Evolutionary conservation across 2,113 vertebrate species (phyloP), one percentile per base, ranked within the genome.

Genomic region (Apteryx mantelli): DNA sequence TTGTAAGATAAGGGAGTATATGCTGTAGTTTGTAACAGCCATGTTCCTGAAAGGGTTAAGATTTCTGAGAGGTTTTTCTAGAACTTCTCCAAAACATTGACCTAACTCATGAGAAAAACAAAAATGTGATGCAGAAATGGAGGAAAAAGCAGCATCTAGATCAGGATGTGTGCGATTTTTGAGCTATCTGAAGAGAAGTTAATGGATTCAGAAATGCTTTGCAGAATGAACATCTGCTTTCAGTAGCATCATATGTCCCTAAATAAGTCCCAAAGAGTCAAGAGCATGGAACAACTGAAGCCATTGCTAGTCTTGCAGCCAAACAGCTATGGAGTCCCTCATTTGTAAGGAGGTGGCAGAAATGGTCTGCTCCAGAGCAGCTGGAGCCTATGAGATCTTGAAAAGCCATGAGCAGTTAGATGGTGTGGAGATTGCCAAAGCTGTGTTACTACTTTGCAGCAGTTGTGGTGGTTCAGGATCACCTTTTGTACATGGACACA

Each of bases 401-500:
- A 68, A 71, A 78, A 83, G 14, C 71, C 38, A 18, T 78, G 85
- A 52, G 42, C 73, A 65, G 14, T 52, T 52, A 28, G 52, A 24
- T 56, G 18, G 22, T 50, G 55, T n/a, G 55, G 63, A 69, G 44
- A 34, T 9, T 36, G 30, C 53, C 34, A 50, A 56, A 80, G 48
- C 61, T 40, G 25, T 6, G 22, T 74, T 74, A 8, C 18, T 79
- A 30, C 13, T 79, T 40, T 42, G 46, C 40, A 36, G 38, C 30
- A 34, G 48, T 70, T 2, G 0, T 65, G 52, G 38, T 16, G 46
- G 11, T 68, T 61, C 9, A 63, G 86, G 34, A 26, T 66, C 55
- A 16, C 28, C 13, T 14, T n/a, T 0, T 0, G 28, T 18, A 11
- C 19, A 56, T 61, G n/a, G 18, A 21, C 0, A 0, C 9, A 5